Conservation (phyloP, 2,113 vertebrate genomes). For the Platysteira castanea region DNA sequence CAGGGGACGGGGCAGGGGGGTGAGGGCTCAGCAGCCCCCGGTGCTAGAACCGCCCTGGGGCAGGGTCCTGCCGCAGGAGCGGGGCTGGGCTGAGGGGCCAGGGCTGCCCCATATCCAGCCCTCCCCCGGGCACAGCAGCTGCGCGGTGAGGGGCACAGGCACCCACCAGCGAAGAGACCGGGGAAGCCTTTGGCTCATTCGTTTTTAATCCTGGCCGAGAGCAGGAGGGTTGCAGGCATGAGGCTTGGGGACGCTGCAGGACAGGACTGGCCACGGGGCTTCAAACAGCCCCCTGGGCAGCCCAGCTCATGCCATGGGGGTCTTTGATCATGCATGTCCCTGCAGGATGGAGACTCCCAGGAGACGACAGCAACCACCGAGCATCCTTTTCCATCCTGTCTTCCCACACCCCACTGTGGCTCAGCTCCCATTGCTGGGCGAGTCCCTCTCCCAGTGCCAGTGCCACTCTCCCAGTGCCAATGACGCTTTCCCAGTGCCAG, state of each 20-base stretch:
- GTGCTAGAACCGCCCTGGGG: rapidly evolving
- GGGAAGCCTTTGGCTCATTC: background rate
- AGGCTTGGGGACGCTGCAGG: background rate
- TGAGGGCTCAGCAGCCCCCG: background rate
- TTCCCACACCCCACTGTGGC: rapidly evolving
- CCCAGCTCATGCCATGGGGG: background rate
- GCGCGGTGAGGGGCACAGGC: background rate
- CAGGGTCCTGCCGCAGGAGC: background rate
- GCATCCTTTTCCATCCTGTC: background rate
- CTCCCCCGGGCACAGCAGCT: background rate
- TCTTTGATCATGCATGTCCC: background rate
- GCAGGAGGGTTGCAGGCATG: rapidly evolving
- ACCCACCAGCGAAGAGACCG: background rate
- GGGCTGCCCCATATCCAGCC: background rate
- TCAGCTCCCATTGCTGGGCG: background rate
- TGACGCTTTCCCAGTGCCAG: background rate
- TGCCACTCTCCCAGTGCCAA: background rate
- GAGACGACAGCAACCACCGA: background rate
- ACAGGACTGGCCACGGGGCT: rapidly evolving
- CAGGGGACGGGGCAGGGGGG: background rate
- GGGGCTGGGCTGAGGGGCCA: background rate
- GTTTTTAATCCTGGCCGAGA: background rate
- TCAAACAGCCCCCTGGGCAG: background rate
- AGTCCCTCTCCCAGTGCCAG: background rate
- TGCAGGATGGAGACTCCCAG: rapidly evolving